A percentile compares a stretch with the other conserved stretches of the same genome.
These are phyloP conservation scores for Hypomesus transpacificus DNA, from an alignment of 2,113 vertebrate species.

Conservation along the genomic window DNA sequence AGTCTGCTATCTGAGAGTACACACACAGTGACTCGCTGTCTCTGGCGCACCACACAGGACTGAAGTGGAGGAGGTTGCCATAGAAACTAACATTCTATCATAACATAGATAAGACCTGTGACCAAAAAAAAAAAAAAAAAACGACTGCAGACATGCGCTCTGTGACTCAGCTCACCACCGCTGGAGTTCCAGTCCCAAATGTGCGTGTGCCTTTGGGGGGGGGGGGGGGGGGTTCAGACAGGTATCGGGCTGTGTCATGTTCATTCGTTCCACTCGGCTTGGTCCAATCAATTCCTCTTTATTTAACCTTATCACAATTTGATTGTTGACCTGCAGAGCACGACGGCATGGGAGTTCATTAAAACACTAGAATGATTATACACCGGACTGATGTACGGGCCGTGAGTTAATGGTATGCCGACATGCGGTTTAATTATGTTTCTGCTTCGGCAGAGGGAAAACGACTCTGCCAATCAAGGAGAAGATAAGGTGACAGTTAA, in stretches of 20 bases:
- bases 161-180: background rate
- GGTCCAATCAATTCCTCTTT: constrained; percentile 21
- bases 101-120: constrained; percentile 44
- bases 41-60: constrained; percentile 14
- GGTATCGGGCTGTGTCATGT: constrained; percentile 14
- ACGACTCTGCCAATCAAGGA: background rate
- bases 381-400: background rate
- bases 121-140: constrained; percentile 30
- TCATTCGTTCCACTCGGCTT: constrained; percentile 5
- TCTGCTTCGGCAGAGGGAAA: background rate
- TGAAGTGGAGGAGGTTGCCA: constrained; percentile 54
- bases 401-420: background rate
- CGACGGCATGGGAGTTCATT: too few species aligned
- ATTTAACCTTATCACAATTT: constrained; percentile 24
- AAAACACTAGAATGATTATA: background rate
- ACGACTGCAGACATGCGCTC: constrained; percentile 5
- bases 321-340: background rate
- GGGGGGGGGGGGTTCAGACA: background rate
- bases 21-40: constrained; percentile 4
- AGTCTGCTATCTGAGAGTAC: constrained; percentile 60
- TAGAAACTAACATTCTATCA: constrained; percentile 61
- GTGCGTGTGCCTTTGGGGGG: constrained; percentile 9
- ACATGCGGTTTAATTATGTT: background rate
- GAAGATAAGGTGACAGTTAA: background rate
- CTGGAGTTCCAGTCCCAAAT: constrained; percentile 37